Conservation (phyloP, 1,140 invertebrate species). For the Dinothrombium tinctorium region DNA sequence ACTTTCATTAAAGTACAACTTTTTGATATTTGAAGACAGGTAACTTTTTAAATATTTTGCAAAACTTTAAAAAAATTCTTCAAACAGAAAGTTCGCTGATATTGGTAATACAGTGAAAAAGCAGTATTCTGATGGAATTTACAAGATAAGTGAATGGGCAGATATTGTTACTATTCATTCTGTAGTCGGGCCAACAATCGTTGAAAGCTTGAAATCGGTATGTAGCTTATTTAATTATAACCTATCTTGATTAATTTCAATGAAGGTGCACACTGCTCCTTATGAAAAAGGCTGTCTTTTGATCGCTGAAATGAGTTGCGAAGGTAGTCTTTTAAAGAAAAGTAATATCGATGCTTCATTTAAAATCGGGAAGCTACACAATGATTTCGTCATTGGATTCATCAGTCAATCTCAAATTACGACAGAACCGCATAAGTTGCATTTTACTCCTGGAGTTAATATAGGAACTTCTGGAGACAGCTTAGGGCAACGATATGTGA, state of each 20-base stretch:
- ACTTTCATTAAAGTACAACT: slow-evolving; percentile 53
- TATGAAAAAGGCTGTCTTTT: slow-evolving; percentile 16
- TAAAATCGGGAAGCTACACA: slow-evolving; percentile 36
- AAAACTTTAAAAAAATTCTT: background rate
- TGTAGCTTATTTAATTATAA: background rate
- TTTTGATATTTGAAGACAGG: slow-evolving; percentile 81
- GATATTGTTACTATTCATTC: slow-evolving; percentile 70
- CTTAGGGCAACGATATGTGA: slow-evolving; percentile 51
- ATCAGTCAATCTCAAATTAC: slow-evolving; percentile 48
- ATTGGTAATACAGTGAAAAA: slow-evolving; percentile 73
- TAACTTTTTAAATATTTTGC: slow-evolving; percentile 16
- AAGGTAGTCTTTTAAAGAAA: slow-evolving; percentile 44
- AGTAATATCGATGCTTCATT: slow-evolving; percentile 41
- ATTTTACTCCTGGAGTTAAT: slow-evolving; percentile 28
- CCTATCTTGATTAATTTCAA: background rate
- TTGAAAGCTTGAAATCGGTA: slow-evolving; percentile 41
- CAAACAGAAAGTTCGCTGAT: slow-evolving; percentile 75
- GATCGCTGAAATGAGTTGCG: slow-evolving; percentile 49
- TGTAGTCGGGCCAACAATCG: slow-evolving; percentile 51
- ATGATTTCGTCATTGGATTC: slow-evolving; percentile 51
- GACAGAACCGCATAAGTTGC: slow-evolving; percentile 22
- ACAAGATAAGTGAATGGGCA: slow-evolving; percentile 59
- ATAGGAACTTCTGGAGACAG: slow-evolving; percentile 24
- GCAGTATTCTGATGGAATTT: slow-evolving; percentile 52
- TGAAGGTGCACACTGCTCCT: background rate